These are phyloP conservation scores for Papilio protenor DNA, from an alignment of 2,888 invertebrate genomes.

Conservation along the genomic window DNA sequence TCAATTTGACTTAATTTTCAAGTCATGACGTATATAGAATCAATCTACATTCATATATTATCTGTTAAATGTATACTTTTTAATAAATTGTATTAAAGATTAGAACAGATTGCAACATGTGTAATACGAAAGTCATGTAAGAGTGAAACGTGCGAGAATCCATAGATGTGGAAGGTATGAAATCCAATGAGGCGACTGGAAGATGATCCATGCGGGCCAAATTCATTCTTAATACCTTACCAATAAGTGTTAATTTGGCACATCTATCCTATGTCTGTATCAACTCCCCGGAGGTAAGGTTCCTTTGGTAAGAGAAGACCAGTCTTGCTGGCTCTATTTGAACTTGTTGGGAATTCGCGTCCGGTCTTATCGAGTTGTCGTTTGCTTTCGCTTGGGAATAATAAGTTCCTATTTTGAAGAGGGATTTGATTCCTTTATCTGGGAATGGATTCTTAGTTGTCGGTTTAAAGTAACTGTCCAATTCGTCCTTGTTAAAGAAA, in stretches of 20 bases:
- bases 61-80: too few relatives aligned
- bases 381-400: conserved; percentile 77
- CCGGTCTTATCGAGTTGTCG: conserved; percentile 79
- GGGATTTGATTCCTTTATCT: conserved; percentile 70
- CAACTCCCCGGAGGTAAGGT: conserved; percentile 69
- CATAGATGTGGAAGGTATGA: conserved; percentile 37
- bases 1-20: not conserved
- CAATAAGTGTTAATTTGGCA: conserved; percentile 69
- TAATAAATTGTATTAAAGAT: too few relatives aligned
- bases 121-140: conserved; percentile 7
- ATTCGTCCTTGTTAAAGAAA: conserved; percentile 72
- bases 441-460: conserved; percentile 83
- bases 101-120: conserved; percentile 40
- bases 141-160: conserved; percentile 33
- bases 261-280: conserved; percentile 63
- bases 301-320: conserved; percentile 73
- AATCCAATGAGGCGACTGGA: conserved; percentile 49
- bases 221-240: conserved; percentile 67
- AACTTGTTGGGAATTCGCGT: conserved; percentile 79
- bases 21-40: not conserved
- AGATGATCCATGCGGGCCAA: conserved; percentile 59
- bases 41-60: not conserved
- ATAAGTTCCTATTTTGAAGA: conserved; percentile 79
- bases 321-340: conserved; percentile 78
- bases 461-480: conserved; percentile 69